Evolutionary conservation across 2,797 vertebrate genomes (phyloP).

Genomic region (Rhyacichthys aspro): DNA sequence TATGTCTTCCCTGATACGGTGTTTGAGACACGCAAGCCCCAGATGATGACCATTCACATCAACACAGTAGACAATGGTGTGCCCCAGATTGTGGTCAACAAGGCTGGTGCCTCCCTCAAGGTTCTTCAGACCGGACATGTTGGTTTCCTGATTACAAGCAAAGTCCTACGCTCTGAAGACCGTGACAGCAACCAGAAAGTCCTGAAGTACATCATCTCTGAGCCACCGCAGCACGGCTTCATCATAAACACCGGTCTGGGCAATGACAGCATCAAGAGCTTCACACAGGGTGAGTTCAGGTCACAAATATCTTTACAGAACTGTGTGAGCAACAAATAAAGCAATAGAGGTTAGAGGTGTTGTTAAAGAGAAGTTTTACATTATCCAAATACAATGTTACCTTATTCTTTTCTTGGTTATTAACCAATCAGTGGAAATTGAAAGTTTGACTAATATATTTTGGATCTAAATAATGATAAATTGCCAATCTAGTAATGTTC

Average conservation of each 20-base stretch:
- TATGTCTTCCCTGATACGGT: slow-evolving; percentile 86
- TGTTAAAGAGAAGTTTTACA: too few relatives aligned
- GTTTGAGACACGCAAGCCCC: slow-evolving; percentile 84
- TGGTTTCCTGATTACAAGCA: slow-evolving; percentile 87
- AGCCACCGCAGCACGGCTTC: slow-evolving; percentile 83
- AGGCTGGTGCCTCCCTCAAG: slow-evolving; percentile 81
- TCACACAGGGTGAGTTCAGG: slow-evolving; percentile 84
- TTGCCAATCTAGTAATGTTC: too few relatives aligned
- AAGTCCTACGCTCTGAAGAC: slow-evolving; percentile 84
- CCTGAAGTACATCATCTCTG: slow-evolving; percentile 82
- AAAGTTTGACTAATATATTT: too few relatives aligned
- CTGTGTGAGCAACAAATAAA: too few relatives aligned
- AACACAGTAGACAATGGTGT: slow-evolving; percentile 83
- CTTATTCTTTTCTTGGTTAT: too few relatives aligned
- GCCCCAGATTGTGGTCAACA: slow-evolving; percentile 87
- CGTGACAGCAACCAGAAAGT: slow-evolving; percentile 80
- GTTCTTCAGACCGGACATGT: slow-evolving; percentile 81
- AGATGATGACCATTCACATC: slow-evolving; percentile 86
- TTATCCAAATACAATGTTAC: too few relatives aligned
- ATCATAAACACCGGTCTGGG: slow-evolving; percentile 82
- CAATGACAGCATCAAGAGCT: slow-evolving; percentile 81
- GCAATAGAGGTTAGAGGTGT: too few relatives aligned
- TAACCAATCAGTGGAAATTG: too few relatives aligned
- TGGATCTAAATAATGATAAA: too few relatives aligned
- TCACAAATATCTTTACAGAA: slow-evolving; percentile 3